phyloP scores from a whole-genome alignment of 2,113 vertebrate species.

The Dolichotis patagonum region DNA sequence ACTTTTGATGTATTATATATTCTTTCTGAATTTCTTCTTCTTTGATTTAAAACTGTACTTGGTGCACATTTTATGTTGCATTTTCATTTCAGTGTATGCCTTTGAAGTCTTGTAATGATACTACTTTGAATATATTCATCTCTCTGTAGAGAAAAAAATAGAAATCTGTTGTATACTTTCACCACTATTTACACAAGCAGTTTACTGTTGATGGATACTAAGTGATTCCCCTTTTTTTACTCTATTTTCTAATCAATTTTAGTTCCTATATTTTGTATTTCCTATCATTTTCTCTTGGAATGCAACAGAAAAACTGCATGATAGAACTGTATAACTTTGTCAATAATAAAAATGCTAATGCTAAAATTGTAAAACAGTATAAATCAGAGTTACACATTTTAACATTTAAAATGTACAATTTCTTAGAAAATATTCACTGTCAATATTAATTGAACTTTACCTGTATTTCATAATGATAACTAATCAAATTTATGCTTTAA shows the following conservation, averaged over 20 bases:
- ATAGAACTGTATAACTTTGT: background rate
- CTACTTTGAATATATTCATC: background rate
- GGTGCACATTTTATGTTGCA: background rate
- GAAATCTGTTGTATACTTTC: background rate
- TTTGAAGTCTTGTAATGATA: background rate
- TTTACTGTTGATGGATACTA: background rate
- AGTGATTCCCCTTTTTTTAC: background rate
- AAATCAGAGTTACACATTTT: background rate
- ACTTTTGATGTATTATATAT: background rate
- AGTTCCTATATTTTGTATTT: background rate
- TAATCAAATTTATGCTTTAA: background rate
- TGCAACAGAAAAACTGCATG: background rate
- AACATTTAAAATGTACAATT: background rate
- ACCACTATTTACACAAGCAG: background rate
- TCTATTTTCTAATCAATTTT: background rate
- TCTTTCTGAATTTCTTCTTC: background rate
- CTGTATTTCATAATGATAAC: background rate
- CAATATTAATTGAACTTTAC: background rate
- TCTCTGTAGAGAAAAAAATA: background rate
- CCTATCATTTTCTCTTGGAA: background rate
- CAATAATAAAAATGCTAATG: background rate
- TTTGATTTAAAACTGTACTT: background rate
- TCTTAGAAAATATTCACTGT: background rate
- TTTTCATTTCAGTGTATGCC: background rate
- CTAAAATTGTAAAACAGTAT: background rate